phyloP scores from a whole-genome alignment of 2,797 vertebrate species.

The Menidia menidia region DNA sequence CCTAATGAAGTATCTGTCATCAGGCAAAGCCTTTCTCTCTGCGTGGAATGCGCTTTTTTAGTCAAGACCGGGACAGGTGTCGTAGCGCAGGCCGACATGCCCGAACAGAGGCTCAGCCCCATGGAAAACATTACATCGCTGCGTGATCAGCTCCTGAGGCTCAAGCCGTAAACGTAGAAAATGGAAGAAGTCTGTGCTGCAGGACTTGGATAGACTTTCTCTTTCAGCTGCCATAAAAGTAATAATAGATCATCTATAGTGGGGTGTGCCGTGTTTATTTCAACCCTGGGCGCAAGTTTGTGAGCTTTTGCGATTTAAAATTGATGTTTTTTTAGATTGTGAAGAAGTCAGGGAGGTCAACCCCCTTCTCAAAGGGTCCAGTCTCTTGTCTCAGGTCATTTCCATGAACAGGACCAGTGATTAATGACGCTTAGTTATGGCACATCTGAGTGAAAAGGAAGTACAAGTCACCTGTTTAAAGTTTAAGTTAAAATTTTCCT shows the following conservation, averaged over 20 bases:
- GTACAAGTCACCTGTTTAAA: too few species aligned
- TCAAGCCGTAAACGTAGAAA: accelerated
- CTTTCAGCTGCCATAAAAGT: not conserved
- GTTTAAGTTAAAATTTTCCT: too few species aligned
- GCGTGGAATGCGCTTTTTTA: constrained; percentile 56
- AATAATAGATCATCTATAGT: not conserved
- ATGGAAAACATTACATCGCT: constrained; percentile 13
- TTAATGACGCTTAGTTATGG: too few species aligned
- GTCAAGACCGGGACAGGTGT: constrained; percentile 52
- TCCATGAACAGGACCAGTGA: too few species aligned
- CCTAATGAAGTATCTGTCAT: constrained; percentile 50
- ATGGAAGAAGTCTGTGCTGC: not conserved
- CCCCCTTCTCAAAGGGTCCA: not conserved
- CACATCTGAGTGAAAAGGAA: too few species aligned
- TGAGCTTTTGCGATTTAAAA: not conserved
- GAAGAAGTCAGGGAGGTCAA: not conserved
- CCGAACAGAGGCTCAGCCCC: constrained; percentile 52
- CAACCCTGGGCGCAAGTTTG: constrained; percentile 5
- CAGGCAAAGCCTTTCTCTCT: constrained; percentile 43
- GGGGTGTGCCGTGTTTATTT: not conserved
- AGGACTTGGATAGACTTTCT: not conserved
- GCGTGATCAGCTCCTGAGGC: not conserved
- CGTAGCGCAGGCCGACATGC: constrained; percentile 51
- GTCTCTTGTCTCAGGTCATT: too few species aligned
- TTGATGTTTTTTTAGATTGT: not conserved